Conservation (phyloP, 2,113 vertebrate genomes). For the Galbula dea region DNA sequence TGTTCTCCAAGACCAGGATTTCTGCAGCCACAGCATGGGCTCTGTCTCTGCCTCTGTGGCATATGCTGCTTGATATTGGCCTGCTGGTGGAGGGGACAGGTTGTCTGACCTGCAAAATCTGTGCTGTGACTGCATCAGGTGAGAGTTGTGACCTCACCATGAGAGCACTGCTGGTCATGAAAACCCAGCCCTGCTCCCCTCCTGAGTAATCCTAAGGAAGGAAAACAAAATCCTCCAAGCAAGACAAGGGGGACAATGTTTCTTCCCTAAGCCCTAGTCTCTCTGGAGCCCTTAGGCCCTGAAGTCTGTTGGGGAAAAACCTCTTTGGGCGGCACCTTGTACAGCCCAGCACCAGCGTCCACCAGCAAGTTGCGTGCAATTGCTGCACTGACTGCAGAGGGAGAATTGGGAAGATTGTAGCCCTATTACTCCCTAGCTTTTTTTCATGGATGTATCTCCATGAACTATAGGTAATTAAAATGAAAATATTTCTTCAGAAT, state of each 20-base stretch:
- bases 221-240: not conserved
- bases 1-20: not conserved
- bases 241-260: not conserved
- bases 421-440: not conserved
- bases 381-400: not conserved
- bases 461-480: not conserved
- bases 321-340: not conserved
- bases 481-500: not conserved
- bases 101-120: not conserved
- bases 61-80: not conserved
- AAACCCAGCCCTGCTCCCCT: not conserved
- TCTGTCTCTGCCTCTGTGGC: not conserved
- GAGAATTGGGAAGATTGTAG: not conserved
- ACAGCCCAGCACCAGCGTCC: not conserved
- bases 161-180: not conserved
- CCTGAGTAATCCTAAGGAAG: not conserved
- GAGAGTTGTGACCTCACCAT: not conserved
- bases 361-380: not conserved
- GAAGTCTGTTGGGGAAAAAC: not conserved
- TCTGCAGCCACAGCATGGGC: not conserved
- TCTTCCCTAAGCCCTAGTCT: not conserved
- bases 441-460: not conserved
- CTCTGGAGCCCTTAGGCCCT: not conserved
- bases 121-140: accelerated
- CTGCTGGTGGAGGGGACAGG: not conserved